Evolutionary conservation across 2,888 invertebrate genomes (phyloP).

Genomic region (Drosophila basisetae): DNA sequence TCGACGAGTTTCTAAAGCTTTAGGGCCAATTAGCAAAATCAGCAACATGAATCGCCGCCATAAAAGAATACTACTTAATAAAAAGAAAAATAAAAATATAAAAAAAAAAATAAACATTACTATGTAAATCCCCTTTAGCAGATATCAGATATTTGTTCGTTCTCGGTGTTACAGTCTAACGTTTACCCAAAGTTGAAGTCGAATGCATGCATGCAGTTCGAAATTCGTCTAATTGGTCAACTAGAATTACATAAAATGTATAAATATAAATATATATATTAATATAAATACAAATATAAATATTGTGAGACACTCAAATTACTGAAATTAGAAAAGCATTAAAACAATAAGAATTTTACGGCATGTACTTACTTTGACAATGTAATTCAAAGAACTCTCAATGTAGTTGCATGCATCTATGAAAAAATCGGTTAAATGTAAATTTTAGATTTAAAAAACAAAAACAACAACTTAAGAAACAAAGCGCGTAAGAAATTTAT

Average conservation of each 20-base stretch:
- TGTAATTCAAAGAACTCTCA: slow-evolving; percentile 44
- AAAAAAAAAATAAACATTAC: slow-evolving; percentile 1
- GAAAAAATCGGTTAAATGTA: slow-evolving; percentile 50
- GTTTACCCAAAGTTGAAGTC: slow-evolving; percentile 43
- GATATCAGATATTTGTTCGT: slow-evolving; percentile 77
- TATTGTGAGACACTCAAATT: slow-evolving; percentile 52
- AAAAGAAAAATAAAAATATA: too few relatives aligned
- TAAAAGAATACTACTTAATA: slow-evolving; percentile 4
- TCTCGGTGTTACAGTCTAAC: slow-evolving; percentile 71
- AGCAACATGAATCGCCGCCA: slow-evolving; percentile 9
- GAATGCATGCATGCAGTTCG: slow-evolving; percentile 24
- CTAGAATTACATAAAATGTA: slow-evolving; percentile 72
- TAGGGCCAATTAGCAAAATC: slow-evolving; percentile 34
- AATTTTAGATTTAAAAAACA: slow-evolving; percentile 53
- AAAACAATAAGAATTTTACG: slow-evolving; percentile 31
- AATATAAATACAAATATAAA: slow-evolving; percentile 56
- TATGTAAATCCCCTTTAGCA: slow-evolving; percentile 53
- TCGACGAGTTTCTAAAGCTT: slow-evolving; percentile 76
- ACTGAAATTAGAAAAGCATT: slow-evolving; percentile 19
- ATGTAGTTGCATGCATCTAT: slow-evolving; percentile 44
- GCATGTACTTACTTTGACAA: slow-evolving; percentile 31
- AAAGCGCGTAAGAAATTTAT: slow-evolving; percentile 57
- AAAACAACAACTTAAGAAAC: not conserved
- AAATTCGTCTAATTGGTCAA: slow-evolving; percentile 32
- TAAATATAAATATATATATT: slow-evolving; percentile 39